phyloP scores from a whole-genome alignment of 2,797 vertebrate genomes.

The Typhlichthys eigenmanni region DNA sequence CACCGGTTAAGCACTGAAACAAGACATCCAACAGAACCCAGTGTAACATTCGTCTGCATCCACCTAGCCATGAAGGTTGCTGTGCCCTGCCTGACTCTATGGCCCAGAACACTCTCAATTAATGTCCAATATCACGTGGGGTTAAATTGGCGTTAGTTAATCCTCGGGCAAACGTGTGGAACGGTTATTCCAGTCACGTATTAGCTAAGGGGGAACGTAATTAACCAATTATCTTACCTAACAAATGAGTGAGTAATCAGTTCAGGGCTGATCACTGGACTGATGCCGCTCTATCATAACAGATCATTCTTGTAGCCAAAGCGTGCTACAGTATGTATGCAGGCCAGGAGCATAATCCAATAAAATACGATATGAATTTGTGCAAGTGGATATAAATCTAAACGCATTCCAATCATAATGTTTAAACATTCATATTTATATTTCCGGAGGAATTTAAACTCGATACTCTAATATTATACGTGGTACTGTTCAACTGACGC shows the following conservation, averaged over 20 bases:
- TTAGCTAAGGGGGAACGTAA: slow-evolving; percentile 60
- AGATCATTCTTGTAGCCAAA: slow-evolving; percentile 42
- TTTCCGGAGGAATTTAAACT: slow-evolving; percentile 10
- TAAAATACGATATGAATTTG: slow-evolving; percentile 32
- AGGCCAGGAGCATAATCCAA: slow-evolving; percentile 31
- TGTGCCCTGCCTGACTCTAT: slow-evolving; percentile 66
- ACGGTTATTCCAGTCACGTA: slow-evolving; percentile 60
- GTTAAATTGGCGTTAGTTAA: slow-evolving; percentile 73
- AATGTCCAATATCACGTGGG: slow-evolving; percentile 70
- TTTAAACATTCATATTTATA: slow-evolving; percentile 30
- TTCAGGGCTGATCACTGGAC: slow-evolving; percentile 59
- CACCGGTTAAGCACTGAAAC: slow-evolving; percentile 50
- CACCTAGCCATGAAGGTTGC: slow-evolving; percentile 66
- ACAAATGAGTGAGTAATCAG: slow-evolving; percentile 71
- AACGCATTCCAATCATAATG: slow-evolving; percentile 12
- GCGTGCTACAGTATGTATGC: slow-evolving; percentile 22
- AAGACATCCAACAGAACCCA: slow-evolving; percentile 31
- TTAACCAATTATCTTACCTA: slow-evolving; percentile 71
- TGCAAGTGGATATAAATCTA: slow-evolving; percentile 14
- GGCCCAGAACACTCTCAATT: slow-evolving; percentile 74
- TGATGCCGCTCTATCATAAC: slow-evolving; percentile 50
- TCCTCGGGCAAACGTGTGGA: slow-evolving; percentile 54
- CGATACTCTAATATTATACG: slow-evolving; percentile 6
- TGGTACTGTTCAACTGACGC: slow-evolving; percentile 1
- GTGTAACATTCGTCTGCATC: slow-evolving; percentile 63